phyloP scores from a whole-genome alignment of 2,797 vertebrate species.

The Borostomias antarcticus region DNA sequence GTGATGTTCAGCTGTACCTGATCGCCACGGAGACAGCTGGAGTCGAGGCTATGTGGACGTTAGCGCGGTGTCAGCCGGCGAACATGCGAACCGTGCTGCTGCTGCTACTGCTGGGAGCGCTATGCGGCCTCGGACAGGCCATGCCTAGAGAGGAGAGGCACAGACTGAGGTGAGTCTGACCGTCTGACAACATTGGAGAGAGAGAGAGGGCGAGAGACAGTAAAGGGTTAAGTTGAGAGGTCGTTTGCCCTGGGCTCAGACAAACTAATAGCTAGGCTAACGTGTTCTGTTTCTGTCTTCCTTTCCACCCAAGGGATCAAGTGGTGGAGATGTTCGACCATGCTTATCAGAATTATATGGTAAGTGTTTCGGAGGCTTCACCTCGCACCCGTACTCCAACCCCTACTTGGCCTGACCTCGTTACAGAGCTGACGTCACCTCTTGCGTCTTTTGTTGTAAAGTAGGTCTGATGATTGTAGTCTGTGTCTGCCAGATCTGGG shows the following conservation, averaged over 20 bases:
- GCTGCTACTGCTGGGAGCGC: conserved; percentile 60
- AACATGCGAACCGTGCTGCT: conserved; percentile 60
- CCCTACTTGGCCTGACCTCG: background rate
- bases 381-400: too few relatives aligned
- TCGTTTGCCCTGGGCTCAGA: background rate
- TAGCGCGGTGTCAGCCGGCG: conserved; percentile 28
- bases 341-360: conserved; percentile 98
- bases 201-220: too few relatives aligned
- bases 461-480: background rate
- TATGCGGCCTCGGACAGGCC: conserved; percentile 54
- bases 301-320: conserved; percentile 87
- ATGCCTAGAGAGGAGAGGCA: conserved; percentile 76
- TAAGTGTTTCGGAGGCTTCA: conserved; percentile 70
- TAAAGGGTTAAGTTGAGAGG: background rate
- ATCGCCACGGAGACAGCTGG: conserved; percentile 41
- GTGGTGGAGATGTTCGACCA: conserved; percentile 99
- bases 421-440: background rate
- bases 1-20: conserved; percentile 36
- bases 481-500: background rate
- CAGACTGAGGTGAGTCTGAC: conserved; percentile 70
- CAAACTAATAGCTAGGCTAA: conserved; percentile 1
- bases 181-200: too few relatives aligned
- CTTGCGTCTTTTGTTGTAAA: too few relatives aligned
- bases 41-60: conserved; percentile 38
- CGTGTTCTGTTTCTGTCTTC: conserved; percentile 22